Percentiles rank a stretch among this genome's conserved stretches.
phyloP scores from a whole-genome alignment of 2,797 vertebrate species.

The Bucorvus abyssinicus region DNA sequence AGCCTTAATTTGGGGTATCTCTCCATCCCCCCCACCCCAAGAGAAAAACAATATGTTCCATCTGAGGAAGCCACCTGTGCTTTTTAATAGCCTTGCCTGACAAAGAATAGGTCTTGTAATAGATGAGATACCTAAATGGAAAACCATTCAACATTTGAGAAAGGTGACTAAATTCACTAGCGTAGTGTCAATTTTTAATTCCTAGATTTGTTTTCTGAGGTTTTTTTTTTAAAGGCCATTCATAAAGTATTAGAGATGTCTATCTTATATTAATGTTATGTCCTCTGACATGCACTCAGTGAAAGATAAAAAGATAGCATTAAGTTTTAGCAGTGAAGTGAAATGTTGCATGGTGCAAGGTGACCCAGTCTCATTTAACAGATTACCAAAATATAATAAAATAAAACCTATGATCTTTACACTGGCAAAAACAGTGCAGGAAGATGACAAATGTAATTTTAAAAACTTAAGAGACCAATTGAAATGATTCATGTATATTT shows the following conservation, averaged over 20 bases:
- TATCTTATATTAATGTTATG: slow-evolving; percentile 67
- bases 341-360: slow-evolving; percentile 70
- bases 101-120: slow-evolving; percentile 9
- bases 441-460: slow-evolving; percentile 66
- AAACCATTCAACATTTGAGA: slow-evolving; percentile 29
- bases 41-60: background rate
- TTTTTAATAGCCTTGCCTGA: slow-evolving; percentile 8
- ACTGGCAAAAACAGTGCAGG: slow-evolving; percentile 54
- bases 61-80: background rate
- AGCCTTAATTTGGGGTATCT: background rate
- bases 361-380: slow-evolving; percentile 74
- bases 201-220: slow-evolving; percentile 19
- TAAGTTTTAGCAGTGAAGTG: slow-evolving; percentile 73
- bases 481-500: slow-evolving; percentile 54
- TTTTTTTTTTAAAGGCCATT: slow-evolving; percentile 62
- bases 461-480: slow-evolving; percentile 64
- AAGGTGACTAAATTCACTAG: slow-evolving; percentile 44
- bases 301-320: slow-evolving; percentile 75
- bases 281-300: slow-evolving; percentile 72
- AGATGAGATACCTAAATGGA: slow-evolving; percentile 27
- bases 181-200: slow-evolving; percentile 54
- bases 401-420: slow-evolving; percentile 76
- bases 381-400: slow-evolving; percentile 75
- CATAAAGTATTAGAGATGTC: slow-evolving; percentile 64
- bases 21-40: background rate